Evolutionary conservation across 2,888 invertebrate genomes (phyloP).

Genomic region (Serripes groenlandicus): DNA sequence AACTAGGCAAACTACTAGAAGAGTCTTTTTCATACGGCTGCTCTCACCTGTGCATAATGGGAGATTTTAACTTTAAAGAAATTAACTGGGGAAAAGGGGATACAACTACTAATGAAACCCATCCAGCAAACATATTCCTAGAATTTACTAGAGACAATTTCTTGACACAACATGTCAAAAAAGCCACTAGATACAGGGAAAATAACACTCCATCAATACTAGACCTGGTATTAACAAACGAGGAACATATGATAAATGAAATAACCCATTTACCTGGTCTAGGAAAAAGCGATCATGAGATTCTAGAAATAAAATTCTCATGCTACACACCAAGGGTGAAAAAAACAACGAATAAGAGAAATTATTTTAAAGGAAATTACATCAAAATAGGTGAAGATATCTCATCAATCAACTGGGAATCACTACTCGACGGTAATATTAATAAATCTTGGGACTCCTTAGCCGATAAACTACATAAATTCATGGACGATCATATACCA

Average conservation of each 20-base stretch:
- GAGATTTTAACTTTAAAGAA: slow-evolving; percentile 14
- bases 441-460: not conserved
- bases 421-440: not conserved
- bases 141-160: slow-evolving; percentile 16
- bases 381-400: not conserved
- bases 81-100: not conserved
- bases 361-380: slow-evolving; percentile 2
- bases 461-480: not conserved
- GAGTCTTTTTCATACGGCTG: not conserved
- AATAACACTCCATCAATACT: not conserved
- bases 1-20: not conserved
- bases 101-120: not conserved
- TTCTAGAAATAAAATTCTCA: not conserved
- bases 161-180: not conserved
- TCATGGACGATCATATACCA: not conserved
- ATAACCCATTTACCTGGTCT: not conserved
- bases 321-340: not conserved
- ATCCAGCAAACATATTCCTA: not conserved
- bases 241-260: too few relatives aligned
- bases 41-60: not conserved
- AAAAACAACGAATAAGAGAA: not conserved
- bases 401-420: not conserved
- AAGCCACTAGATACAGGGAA: slow-evolving; percentile 3
- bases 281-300: slow-evolving; percentile 11
- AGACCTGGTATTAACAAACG: slow-evolving; percentile 19